Percentiles rank a stretch among this genome's conserved stretches.
phyloP scores from a whole-genome alignment of 2,113 vertebrate species.

The Coryphaenoides rupestris region DNA sequence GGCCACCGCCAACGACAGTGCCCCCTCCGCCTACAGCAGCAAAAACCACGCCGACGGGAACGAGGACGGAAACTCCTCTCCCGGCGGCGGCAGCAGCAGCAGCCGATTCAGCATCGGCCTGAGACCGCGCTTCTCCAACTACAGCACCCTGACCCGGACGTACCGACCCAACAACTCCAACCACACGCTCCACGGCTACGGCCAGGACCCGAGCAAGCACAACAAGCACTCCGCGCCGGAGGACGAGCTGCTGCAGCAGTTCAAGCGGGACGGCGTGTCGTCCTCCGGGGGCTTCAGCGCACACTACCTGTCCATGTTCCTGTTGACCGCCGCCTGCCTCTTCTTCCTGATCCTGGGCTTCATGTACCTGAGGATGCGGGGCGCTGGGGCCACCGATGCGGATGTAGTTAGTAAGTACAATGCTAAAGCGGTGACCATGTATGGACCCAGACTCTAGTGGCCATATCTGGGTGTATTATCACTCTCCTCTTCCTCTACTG shows the following conservation, averaged over 20 bases:
- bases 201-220: conserved; percentile 71
- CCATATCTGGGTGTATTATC: too few relatives aligned
- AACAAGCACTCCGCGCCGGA: conserved; percentile 82
- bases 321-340: conserved; percentile 92
- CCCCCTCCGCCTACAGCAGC: conserved; percentile 23
- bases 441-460: too few relatives aligned
- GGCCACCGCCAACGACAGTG: conserved; percentile 18
- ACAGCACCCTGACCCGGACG: conserved; percentile 56
- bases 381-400: conserved; percentile 76
- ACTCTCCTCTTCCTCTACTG: too few relatives aligned
- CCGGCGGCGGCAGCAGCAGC: conserved; percentile 6
- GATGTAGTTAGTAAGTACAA: conserved; percentile 81
- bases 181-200: conserved; percentile 85
- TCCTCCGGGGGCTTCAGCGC: conserved; percentile 82
- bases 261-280: conserved; percentile 87
- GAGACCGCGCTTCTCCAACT: conserved; percentile 61
- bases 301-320: conserved; percentile 97
- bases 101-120: conserved; percentile 55
- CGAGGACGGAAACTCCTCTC: conserved; percentile 32
- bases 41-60: conserved; percentile 61
- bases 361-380: conserved; percentile 94
- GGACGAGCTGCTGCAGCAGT: conserved; percentile 93
- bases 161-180: conserved; percentile 86
- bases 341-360: conserved; percentile 94
- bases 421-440: too few relatives aligned